Conservation (phyloP, 2,113 vertebrate species). For the Micronycteris hirsuta region DNA sequence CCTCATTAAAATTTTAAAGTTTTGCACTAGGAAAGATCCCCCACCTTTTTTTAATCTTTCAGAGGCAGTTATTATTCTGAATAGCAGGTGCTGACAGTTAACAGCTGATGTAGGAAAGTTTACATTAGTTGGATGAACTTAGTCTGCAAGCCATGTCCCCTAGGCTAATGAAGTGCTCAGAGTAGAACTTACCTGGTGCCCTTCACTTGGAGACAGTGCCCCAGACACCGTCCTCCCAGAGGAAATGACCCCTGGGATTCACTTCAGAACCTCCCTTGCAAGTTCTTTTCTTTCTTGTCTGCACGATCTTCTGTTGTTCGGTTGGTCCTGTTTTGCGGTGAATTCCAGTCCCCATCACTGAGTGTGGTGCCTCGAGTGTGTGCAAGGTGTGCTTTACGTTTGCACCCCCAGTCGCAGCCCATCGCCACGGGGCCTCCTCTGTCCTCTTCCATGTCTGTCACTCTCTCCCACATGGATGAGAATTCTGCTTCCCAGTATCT, state of each 20-base stretch:
- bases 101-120: neutral
- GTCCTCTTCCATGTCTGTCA: neutral
- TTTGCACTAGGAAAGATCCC: neutral
- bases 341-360: neutral
- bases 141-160: neutral
- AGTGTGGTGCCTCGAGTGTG: neutral
- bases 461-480: neutral
- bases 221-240: no score
- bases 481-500: neutral
- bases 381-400: neutral
- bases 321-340: neutral
- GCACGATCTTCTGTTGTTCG: neutral
- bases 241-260: neutral
- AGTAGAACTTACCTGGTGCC: neutral
- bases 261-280: neutral
- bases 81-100: neutral
- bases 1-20: neutral
- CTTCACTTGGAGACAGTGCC: neutral
- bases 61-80: neutral
- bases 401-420: neutral
- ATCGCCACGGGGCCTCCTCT: neutral
- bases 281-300: neutral
- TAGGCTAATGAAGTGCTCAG: neutral
- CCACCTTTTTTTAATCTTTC: neutral
- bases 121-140: neutral